These are phyloP conservation scores for Scomberomorus guttatus DNA, from an alignment of 2,797 vertebrate species.

Conservation along the genomic window DNA sequence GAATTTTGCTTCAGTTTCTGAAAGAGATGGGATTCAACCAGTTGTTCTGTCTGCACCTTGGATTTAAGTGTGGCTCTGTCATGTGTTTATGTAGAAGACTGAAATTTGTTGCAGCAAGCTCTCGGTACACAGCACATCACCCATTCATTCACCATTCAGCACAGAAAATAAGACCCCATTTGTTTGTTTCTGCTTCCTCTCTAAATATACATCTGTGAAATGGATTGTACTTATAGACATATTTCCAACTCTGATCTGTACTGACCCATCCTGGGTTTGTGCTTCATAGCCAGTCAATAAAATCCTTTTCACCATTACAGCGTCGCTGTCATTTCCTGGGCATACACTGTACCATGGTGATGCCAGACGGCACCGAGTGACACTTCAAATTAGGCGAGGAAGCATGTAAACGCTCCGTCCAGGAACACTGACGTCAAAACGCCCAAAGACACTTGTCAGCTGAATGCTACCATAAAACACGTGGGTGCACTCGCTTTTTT, in stretches of 20 bases:
- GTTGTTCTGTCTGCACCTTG: conserved; percentile 1
- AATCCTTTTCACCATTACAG: conserved; percentile 31
- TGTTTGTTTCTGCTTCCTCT: conserved; percentile 13
- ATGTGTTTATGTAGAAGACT: neutral
- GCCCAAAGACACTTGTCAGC: conserved; percentile 15
- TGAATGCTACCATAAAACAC: conserved; percentile 22
- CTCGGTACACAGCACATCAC: conserved; percentile 24
- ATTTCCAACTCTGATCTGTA: conserved; percentile 24
- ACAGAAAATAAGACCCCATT: conserved; percentile 5
- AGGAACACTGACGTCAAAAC: conserved; percentile 50
- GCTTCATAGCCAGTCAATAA: conserved; percentile 34
- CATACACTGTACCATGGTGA: conserved; percentile 13
- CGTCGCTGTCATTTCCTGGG: conserved; percentile 26
- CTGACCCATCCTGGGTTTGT: conserved; percentile 23
- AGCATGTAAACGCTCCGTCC: conserved; percentile 27
- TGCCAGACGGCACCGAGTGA: conserved; percentile 44
- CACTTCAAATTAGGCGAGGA: conserved; percentile 51
- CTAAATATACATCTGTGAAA: conserved; percentile 6
- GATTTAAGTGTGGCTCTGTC: conserved; percentile 16
- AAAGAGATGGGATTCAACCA: conserved; percentile 2
- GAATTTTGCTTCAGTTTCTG: conserved; percentile 9
- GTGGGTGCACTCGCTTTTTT: conserved; percentile 16
- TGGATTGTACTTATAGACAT: neutral
- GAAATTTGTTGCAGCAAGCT: conserved; percentile 30
- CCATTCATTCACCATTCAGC: conserved; percentile 7